Evolutionary conservation across 2,797 vertebrate species (phyloP).

Genomic region (Acanthurus lineatus): DNA sequence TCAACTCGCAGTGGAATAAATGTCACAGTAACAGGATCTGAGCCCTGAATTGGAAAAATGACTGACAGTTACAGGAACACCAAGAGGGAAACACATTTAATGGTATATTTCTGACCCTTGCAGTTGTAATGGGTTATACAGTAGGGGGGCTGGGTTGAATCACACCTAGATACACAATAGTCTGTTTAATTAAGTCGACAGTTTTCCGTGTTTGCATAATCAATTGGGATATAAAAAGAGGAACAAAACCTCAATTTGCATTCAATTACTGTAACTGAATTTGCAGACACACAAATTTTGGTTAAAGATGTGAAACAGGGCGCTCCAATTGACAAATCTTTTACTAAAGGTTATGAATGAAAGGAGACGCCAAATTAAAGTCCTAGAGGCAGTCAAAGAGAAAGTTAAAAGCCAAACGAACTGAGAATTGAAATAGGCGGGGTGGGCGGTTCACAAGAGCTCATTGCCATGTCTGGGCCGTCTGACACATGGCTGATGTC

Average conservation of each 20-base stretch:
- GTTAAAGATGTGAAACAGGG: neutral
- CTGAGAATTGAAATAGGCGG: constrained; percentile 40
- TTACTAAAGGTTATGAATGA: constrained; percentile 33
- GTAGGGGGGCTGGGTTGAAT: neutral
- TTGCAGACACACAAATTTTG: neutral
- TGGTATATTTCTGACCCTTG: constrained; percentile 24
- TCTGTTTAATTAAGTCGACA: constrained; percentile 8
- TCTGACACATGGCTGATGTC: constrained; percentile 60
- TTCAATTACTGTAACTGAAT: neutral
- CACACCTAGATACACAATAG: neutral
- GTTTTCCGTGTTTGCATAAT: neutral
- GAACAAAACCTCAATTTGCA: neutral
- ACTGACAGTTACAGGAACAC: constrained; percentile 35
- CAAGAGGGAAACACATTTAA: constrained; percentile 22
- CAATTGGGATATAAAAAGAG: neutral
- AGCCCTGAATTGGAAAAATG: constrained; percentile 20
- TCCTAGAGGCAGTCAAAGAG: constrained; percentile 42
- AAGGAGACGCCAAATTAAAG: constrained; percentile 45
- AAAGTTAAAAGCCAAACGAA: constrained; percentile 57
- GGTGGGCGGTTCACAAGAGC: constrained; percentile 45
- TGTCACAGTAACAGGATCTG: constrained; percentile 42
- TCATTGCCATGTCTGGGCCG: constrained; percentile 43
- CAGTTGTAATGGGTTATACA: constrained; percentile 5
- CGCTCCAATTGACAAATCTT: constrained; percentile 3
- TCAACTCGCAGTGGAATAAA: constrained; percentile 50